Evolutionary conservation across 2,888 invertebrate genomes (phyloP).

Genomic region (Archaeoteleia sp.): DNA sequence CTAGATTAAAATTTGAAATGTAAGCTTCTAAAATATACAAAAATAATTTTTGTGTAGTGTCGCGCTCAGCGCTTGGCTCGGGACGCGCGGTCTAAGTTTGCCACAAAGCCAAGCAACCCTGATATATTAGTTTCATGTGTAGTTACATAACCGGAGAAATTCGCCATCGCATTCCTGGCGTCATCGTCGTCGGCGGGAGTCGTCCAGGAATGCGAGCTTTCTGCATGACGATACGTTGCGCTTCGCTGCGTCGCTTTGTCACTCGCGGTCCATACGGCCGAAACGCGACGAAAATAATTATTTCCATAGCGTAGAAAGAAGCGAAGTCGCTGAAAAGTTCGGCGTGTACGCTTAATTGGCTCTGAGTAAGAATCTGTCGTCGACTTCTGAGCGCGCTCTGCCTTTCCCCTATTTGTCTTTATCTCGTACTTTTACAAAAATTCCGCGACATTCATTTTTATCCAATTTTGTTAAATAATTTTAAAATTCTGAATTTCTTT

Average conservation of each 20-base stretch:
- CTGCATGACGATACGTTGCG: conserved; percentile 50
- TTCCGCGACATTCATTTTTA: background rate
- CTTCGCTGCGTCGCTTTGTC: conserved; percentile 49
- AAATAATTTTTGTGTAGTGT: no score
- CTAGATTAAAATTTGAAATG: no score
- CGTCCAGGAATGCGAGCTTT: conserved; percentile 55
- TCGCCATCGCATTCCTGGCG: conserved; percentile 62
- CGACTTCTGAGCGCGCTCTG: conserved; percentile 9
- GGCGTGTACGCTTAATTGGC: conserved; percentile 26
- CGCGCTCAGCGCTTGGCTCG: conserved; percentile 4
- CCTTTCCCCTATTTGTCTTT: conserved; percentile 27
- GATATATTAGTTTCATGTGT: conserved; percentile 66
- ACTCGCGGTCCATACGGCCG: conserved; percentile 30
- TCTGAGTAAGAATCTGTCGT: conserved; percentile 17
- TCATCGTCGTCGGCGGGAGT: conserved; percentile 61
- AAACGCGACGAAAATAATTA: conserved; percentile 44
- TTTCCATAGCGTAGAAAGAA: conserved; percentile 40
- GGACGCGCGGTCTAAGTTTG: conserved; percentile 61
- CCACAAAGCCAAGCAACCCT: conserved; percentile 62
- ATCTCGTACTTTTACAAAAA: conserved; percentile 17
- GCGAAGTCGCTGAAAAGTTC: conserved; percentile 25
- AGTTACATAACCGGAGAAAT: conserved; percentile 65
- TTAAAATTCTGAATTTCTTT: no score
- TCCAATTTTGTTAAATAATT: background rate
- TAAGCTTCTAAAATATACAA: no score